A percentile compares a stretch with the other conserved stretches of the same genome.
phyloP scores from a whole-genome alignment of 2,888 invertebrate species.

The Lochmaea crataegi region DNA sequence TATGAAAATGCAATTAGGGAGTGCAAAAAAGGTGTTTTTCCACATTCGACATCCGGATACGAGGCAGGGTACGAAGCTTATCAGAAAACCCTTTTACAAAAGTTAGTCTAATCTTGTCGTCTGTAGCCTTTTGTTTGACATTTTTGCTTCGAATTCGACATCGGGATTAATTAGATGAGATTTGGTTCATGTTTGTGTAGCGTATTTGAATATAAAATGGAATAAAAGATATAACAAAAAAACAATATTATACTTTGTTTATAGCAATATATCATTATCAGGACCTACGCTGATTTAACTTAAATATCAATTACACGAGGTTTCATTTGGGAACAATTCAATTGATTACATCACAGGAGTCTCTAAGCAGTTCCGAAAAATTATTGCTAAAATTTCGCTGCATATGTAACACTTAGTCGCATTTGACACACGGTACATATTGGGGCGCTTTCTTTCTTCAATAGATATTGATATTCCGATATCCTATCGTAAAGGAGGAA shows the following conservation, averaged over 20 bases:
- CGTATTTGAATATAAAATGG: background rate
- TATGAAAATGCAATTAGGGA: conserved; percentile 29
- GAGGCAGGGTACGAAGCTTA: background rate
- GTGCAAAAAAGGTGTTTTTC: conserved; percentile 29
- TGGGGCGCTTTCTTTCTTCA: too few relatives aligned
- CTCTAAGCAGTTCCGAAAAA: too few relatives aligned
- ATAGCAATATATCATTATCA: too few relatives aligned
- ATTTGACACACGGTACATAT: too few relatives aligned
- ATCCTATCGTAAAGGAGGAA: too few relatives aligned
- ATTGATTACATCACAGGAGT: too few relatives aligned
- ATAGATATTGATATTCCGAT: too few relatives aligned
- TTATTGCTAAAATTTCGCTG: too few relatives aligned
- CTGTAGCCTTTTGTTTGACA: background rate
- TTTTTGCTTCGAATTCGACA: background rate
- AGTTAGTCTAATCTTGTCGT: background rate
- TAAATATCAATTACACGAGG: too few relatives aligned
- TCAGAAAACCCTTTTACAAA: background rate
- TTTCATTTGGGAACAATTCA: too few relatives aligned
- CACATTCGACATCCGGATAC: background rate
- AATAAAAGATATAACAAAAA: background rate
- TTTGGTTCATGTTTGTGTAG: background rate
- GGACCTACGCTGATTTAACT: too few relatives aligned
- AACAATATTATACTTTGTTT: background rate
- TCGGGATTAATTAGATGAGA: background rate
- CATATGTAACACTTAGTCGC: too few relatives aligned